Percentiles rank a stretch among this genome's conserved stretches.
phyloP scores from a whole-genome alignment of 2,113 vertebrate species.

The Peromyscus maniculatus region DNA sequence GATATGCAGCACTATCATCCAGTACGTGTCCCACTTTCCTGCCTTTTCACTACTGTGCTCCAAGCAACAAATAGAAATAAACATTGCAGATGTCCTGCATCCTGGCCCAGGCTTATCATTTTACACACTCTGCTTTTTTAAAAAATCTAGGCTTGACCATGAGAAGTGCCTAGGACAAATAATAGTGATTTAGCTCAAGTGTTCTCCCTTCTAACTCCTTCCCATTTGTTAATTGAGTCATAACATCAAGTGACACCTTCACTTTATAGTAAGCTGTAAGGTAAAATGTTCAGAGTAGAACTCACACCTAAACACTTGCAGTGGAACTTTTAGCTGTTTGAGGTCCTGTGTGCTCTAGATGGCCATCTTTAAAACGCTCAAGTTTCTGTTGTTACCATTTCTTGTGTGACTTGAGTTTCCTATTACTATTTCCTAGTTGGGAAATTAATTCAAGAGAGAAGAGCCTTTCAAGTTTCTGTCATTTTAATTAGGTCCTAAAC shows the following conservation, averaged over 20 bases:
- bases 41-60: neutral
- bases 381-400: neutral
- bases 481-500: conserved; percentile 38
- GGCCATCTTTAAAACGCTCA: neutral
- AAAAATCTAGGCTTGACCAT: neutral
- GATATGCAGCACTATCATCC: neutral
- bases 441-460: conserved; percentile 43
- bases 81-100: neutral
- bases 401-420: neutral
- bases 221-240: neutral
- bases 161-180: neutral
- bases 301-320: neutral
- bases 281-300: neutral
- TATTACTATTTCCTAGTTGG: conserved; percentile 31
- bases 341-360: neutral
- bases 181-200: neutral
- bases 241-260: neutral
- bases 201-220: neutral
- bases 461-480: conserved; percentile 39
- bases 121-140: neutral
- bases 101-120: neutral
- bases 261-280: neutral
- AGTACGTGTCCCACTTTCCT: neutral
- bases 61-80: neutral
- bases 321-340: neutral